These are phyloP conservation scores for Myripristis murdjan DNA, from an alignment of 2,797 vertebrate genomes.

Conservation along the genomic window DNA sequence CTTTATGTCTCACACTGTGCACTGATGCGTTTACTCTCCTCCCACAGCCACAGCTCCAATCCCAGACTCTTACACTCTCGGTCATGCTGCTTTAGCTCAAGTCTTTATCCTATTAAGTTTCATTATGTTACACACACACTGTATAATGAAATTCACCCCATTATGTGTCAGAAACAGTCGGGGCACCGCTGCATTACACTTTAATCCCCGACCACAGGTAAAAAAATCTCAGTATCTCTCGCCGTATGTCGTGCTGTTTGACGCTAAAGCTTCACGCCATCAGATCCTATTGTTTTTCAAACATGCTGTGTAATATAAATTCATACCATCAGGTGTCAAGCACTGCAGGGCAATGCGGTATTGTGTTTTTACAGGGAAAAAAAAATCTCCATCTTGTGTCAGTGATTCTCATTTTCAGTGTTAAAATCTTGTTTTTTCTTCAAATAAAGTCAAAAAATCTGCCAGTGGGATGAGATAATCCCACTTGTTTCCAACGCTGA, in stretches of 20 bases:
- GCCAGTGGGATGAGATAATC: too few relatives aligned
- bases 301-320: too few relatives aligned
- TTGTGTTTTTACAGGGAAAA: background rate
- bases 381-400: too few relatives aligned
- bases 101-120: conserved; percentile 34
- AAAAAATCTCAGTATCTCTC: too few relatives aligned
- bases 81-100: conserved; percentile 18
- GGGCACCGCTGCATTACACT: background rate
- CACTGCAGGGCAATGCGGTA: background rate
- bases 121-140: background rate
- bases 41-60: conserved; percentile 16
- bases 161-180: conserved; percentile 7
- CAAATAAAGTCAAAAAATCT: too few relatives aligned
- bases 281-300: too few relatives aligned
- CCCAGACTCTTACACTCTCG: conserved; percentile 4
- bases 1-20: background rate
- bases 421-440: too few relatives aligned
- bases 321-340: background rate
- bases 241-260: background rate
- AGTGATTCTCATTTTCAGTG: too few relatives aligned
- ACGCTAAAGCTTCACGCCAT: too few relatives aligned
- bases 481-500: too few relatives aligned
- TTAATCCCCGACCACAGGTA: too few relatives aligned
- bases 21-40: conserved; percentile 6
- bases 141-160: conserved; percentile 11